Evolutionary conservation across 2,113 vertebrate genomes (phyloP), one percentile per base, ranked within the genome.

Genomic region (Sprattus sprattus): DNA sequence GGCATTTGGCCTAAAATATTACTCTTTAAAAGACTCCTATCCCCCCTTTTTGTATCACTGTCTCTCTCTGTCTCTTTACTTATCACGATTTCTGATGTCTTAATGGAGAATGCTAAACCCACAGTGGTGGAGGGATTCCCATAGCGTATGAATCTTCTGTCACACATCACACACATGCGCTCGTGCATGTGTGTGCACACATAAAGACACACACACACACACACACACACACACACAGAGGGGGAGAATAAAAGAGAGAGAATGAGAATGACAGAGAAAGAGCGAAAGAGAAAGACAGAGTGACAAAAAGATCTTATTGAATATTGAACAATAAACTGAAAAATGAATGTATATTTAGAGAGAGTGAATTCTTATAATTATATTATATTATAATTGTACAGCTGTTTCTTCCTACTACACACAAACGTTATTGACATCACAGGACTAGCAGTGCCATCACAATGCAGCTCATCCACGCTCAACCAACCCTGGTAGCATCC

Each of bases 41-140:
- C 15, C 83, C 75, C 6, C 81, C 28, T 49, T 64, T 84, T 54
- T 18, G 11, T 39, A 44, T 80, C 18, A 32, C 50, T 83, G 84
- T 89, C 88, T 71, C 25, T 89, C 88, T 71, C 25, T 7, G 3
- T n/a, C 8, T 25, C 32, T 13, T 71, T 32, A 85, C n/a, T 90
- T 89, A 87, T 28, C 64, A 28, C 10, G 25, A 4, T 32, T 64
- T 64, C 20, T 25, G n/a, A 20, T 64, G 60, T 64, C 60, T 64
- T 64, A 64, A 64, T 64, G 60, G 60, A 64, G 22, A 22, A 64
- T 6, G 22, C 20, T 64, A 8, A 64, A n/a, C 60, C 60, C 60
- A 64, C 60, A 64, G 60, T 64, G 60, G 60, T 64, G 60, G 20
- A 18, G 20, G 57, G 57, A 64, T 6, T 64, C 20, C 60, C 60